A percentile compares a stretch with the other conserved stretches of the same genome.
Conservation (phyloP, 2,797 vertebrate genomes). For the Centroberyx gerrardi region DNA sequence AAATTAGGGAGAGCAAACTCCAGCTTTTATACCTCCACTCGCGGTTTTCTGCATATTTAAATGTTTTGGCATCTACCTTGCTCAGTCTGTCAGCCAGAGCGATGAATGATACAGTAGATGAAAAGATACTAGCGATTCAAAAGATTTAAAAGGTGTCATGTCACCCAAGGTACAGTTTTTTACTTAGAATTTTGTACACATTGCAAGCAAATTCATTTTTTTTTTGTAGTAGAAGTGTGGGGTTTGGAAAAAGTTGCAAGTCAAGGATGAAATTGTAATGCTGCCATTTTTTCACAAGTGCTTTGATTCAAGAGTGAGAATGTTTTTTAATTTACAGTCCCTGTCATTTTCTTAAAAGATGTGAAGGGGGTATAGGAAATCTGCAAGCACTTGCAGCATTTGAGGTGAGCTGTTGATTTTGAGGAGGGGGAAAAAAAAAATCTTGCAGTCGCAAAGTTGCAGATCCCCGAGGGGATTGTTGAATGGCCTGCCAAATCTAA, state of each 20-base stretch:
- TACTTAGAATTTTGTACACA: background rate
- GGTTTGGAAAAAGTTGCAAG: conserved; percentile 12
- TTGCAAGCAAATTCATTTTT: background rate
- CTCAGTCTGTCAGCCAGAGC: background rate
- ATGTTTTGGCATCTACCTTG: background rate
- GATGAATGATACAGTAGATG: background rate
- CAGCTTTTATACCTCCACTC: conserved; percentile 24
- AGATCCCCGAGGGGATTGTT: conserved; percentile 68
- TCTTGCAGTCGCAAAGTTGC: conserved; percentile 65
- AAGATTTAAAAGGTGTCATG: background rate
- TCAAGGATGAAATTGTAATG: conserved; percentile 44
- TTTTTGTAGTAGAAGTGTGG: background rate
- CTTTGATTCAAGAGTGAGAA: conserved; percentile 36
- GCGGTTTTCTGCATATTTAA: background rate
- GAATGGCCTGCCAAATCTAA: conserved; percentile 82
- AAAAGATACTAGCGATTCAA: background rate
- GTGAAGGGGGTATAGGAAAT: conserved; percentile 47
- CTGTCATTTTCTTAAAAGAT: conserved; percentile 14
- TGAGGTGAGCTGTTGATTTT: conserved; percentile 69
- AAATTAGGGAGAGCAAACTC: conserved; percentile 29
- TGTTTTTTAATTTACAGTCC: background rate
- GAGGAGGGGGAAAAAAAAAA: conserved; percentile 14
- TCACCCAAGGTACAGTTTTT: background rate
- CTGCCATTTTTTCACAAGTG: conserved; percentile 12
- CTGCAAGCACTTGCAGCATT: conserved; percentile 43